phyloP scores from a whole-genome alignment of 2,113 vertebrate genomes.

The Castor canadensis region DNA sequence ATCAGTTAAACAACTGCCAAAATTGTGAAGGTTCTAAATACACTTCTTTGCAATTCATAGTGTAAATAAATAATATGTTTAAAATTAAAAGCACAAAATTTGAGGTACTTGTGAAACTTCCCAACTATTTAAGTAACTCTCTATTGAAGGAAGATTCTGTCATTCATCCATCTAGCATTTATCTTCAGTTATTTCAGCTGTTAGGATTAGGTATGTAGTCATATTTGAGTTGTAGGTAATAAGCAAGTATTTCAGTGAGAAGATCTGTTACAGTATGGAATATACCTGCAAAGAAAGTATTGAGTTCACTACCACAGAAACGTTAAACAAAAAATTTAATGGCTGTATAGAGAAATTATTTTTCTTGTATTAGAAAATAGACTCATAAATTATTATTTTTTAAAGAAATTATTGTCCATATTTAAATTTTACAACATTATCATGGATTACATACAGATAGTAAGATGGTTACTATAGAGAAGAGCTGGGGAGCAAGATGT shows the following conservation, averaged over 20 bases:
- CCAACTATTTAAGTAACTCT: background rate
- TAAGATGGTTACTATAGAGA: too few relatives aligned
- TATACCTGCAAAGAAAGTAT: background rate
- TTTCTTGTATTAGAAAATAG: background rate
- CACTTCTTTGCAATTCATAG: too few relatives aligned
- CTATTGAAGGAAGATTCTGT: background rate
- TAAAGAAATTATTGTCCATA: too few relatives aligned
- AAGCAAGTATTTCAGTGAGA: background rate
- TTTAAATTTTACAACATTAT: background rate
- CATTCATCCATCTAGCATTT: too few relatives aligned
- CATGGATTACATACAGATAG: too few relatives aligned
- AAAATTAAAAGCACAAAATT: background rate
- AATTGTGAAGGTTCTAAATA: background rate
- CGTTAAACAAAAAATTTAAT: background rate
- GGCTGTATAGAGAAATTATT: background rate
- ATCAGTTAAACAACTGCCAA: background rate
- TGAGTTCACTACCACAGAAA: background rate
- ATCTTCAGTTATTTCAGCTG: background rate
- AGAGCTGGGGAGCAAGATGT: too few relatives aligned
- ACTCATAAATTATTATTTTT: background rate
- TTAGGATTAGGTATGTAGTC: background rate
- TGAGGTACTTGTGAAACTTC: background rate
- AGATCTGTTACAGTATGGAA: background rate
- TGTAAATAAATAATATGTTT: too few relatives aligned
- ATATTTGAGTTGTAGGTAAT: background rate